Base-by-base conservation (phyloP, 2,888 invertebrate species). In the Liodrosophila aerea region DNA sequence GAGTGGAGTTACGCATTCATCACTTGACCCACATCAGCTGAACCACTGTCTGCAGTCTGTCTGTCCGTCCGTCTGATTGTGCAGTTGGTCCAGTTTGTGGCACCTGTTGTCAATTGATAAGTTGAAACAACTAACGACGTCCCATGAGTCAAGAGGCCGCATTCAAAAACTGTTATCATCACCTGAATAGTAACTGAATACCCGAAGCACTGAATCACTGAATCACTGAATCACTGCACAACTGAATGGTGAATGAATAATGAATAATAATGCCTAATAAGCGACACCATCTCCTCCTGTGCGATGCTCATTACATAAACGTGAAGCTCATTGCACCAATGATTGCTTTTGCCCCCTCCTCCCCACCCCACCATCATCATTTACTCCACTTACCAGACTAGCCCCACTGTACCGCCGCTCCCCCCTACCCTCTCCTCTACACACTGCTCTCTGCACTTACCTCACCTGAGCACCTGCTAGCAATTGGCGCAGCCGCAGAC, bases 201-300 rank as follows among this genome's bases (percentile, higher is more conserved):
- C n/a, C n/a, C n/a, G n/a, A n/a, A n/a, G n/a, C n/a, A n/a, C n/a
- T 34, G 44, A 50, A 61, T 72, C 64, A 71, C 71, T 62, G 75
- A 73, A 39, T 54, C 16, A 13, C 39, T 73, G 57, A 66, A 76
- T 67, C 54, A 71, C 39, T 39, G 22, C 5, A 22, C 22, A 22
- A 30, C 30, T 30, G 30, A 30, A 30, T 30, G 30, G 9, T 30
- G 40, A 59, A 64, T 73, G 70, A 73, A 78, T 64, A 76, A 73
- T 77, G 61, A 66, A 82, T 73, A 63, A 75, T 65, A 69, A 81
- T 76, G 61, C 77, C 72, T 47, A 65, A 80, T 69, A 77, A 65
- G 58, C 66, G 47, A 39, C 22, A 46, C 16, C 49, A 8, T 18
- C 18, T 39, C 40, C 22, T 41, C 15, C 29, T 29, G 30, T 8